phyloP scores from a whole-genome alignment of 30 jellyfish, hydroid and myxozoan species.

The Chironex yamaguchii region DNA sequence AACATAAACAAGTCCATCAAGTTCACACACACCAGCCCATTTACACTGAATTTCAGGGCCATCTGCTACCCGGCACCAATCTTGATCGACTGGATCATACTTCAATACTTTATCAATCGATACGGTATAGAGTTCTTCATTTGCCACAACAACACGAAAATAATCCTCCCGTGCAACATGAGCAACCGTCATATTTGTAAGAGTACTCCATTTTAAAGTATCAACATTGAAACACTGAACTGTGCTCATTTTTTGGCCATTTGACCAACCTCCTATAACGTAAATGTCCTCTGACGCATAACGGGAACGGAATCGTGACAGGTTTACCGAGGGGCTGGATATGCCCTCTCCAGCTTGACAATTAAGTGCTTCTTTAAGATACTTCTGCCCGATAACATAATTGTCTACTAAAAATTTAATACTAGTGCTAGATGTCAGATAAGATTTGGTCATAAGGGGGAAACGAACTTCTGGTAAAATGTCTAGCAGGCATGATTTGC shows the following conservation, averaged over 20 bases:
- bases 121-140: conserved; percentile 87
- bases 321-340: conserved; percentile 39
- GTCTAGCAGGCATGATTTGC: conserved; percentile 46
- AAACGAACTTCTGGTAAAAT: conserved; percentile 80
- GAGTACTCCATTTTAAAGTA: conserved; percentile 91
- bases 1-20: conserved; percentile 69
- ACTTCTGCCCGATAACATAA: conserved; percentile 64
- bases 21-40: conserved; percentile 97
- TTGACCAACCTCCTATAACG: conserved; percentile 99
- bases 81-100: conserved; percentile 86
- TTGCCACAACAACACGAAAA: conserved; percentile 91
- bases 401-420: conserved; percentile 77
- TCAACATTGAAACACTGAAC: conserved; percentile 95
- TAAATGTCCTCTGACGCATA: conserved; percentile 86
- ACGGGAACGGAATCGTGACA: conserved; percentile 79
- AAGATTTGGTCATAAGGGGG: conserved; percentile 75
- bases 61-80: conserved; percentile 83
- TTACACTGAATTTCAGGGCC: conserved; percentile 98
- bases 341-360: background rate
- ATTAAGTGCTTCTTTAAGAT: conserved; percentile 67
- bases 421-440: conserved; percentile 62
- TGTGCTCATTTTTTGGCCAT: conserved; percentile 94
- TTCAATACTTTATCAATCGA: conserved; percentile 77
- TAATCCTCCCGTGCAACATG: conserved; percentile 86
- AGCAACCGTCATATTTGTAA: conserved; percentile 82